Conservation (phyloP, 1,140 invertebrate genomes). For the Leptoteleia sp. region DNA sequence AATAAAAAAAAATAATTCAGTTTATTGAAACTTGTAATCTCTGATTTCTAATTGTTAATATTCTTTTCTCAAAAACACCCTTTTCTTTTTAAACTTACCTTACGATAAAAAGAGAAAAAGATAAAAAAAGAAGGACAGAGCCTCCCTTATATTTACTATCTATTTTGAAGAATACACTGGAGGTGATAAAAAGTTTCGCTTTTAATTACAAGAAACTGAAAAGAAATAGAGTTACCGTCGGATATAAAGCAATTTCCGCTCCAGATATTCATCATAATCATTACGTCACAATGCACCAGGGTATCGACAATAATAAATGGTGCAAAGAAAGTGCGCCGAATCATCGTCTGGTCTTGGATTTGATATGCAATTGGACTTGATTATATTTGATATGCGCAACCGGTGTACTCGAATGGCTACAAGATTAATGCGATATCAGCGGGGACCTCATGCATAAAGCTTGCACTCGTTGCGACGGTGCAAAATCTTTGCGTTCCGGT, state of each 20-base stretch:
- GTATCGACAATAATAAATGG: constrained; percentile 6
- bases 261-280: constrained; percentile 15
- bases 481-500: constrained; percentile 16
- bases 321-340: constrained; percentile 9
- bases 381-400: constrained; percentile 25
- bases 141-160: too few relatives aligned
- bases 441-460: constrained; percentile 17
- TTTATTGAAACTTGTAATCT: too few relatives aligned
- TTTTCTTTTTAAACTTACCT: too few relatives aligned
- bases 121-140: too few relatives aligned
- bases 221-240: too few relatives aligned
- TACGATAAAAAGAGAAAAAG: too few relatives aligned
- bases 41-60: too few relatives aligned
- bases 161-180: too few relatives aligned
- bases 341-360: constrained; percentile 38
- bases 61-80: too few relatives aligned
- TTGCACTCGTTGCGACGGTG: constrained; percentile 9
- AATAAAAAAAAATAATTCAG: too few relatives aligned
- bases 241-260: constrained; percentile 18
- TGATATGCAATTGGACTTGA: constrained; percentile 40
- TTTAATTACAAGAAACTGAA: too few relatives aligned
- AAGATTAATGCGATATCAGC: constrained; percentile 23
- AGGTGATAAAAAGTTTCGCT: too few relatives aligned
- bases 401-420: background rate
- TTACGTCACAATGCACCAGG: constrained; percentile 28